Percentiles rank a stretch among this genome's conserved stretches.
phyloP scores from a whole-genome alignment of 1,140 invertebrate genomes.

The Drosophila carrolli region DNA sequence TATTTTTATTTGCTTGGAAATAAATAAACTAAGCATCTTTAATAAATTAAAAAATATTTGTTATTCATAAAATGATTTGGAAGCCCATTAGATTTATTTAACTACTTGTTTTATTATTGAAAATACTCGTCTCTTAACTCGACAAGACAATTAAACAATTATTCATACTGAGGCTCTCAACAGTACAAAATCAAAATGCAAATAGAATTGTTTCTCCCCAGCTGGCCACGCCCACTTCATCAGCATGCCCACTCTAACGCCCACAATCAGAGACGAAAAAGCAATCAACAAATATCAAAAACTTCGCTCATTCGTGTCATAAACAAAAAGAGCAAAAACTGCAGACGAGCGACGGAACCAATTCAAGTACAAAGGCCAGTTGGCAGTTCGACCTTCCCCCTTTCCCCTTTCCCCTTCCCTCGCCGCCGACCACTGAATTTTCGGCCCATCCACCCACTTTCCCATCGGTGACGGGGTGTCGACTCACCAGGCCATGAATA shows the following conservation, averaged over 20 bases:
- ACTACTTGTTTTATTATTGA: not conserved
- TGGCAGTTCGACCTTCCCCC: slow-evolving; percentile 47
- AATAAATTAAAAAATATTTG: too few species aligned
- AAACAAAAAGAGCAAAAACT: slow-evolving; percentile 62
- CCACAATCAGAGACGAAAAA: slow-evolving; percentile 63
- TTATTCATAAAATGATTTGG: too few species aligned
- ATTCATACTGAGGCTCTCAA: slow-evolving; percentile 17
- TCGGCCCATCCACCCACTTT: not conserved
- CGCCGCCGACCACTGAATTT: not conserved
- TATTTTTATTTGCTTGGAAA: too few species aligned
- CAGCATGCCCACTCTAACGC: slow-evolving; percentile 20
- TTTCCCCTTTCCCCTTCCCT: too few species aligned
- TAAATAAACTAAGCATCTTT: too few species aligned
- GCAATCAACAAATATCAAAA: slow-evolving; percentile 81
- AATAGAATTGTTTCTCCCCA: slow-evolving; percentile 40
- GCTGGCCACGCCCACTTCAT: slow-evolving; percentile 32
- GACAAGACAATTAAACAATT: slow-evolving; percentile 39
- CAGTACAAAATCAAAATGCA: slow-evolving; percentile 48
- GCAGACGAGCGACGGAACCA: slow-evolving; percentile 27
- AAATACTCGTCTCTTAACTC: slow-evolving; percentile 7
- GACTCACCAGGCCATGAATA: slow-evolving; percentile 77
- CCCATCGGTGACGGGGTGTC: slow-evolving; percentile 46
- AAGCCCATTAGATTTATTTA: too few species aligned
- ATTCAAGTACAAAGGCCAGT: slow-evolving; percentile 62
- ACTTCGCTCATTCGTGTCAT: slow-evolving; percentile 70